phyloP scores from a whole-genome alignment of 2,113 vertebrate species.

The rabbit (Oryctolagus cuniculus) region mOryCun1.1 NC_091438.1:62591001-62591500 shows the following conservation, averaged over 20 bases:
- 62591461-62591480: not conserved
- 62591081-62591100: not conserved
- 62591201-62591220: too few relatives aligned
- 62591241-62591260: too few relatives aligned
- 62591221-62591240: too few relatives aligned
- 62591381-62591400: not conserved
- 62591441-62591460: not conserved
- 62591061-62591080: not conserved
- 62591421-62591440: not conserved
- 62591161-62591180: not conserved
- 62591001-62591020: not conserved
- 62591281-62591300: too few relatives aligned
- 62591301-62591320: too few relatives aligned
- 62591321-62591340: too few relatives aligned
- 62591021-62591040: not conserved
- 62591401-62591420: not conserved
- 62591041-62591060: not conserved
- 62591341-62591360: too few relatives aligned
- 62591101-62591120: not conserved
- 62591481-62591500: not conserved
- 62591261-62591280: too few relatives aligned
- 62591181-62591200: not conserved
- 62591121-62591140: not conserved
- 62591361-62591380: too few relatives aligned
- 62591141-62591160: constrained; percentile 6